Base-by-base conservation (phyloP, 2,113 vertebrate species). In the Ariopsis seemanni region DNA sequence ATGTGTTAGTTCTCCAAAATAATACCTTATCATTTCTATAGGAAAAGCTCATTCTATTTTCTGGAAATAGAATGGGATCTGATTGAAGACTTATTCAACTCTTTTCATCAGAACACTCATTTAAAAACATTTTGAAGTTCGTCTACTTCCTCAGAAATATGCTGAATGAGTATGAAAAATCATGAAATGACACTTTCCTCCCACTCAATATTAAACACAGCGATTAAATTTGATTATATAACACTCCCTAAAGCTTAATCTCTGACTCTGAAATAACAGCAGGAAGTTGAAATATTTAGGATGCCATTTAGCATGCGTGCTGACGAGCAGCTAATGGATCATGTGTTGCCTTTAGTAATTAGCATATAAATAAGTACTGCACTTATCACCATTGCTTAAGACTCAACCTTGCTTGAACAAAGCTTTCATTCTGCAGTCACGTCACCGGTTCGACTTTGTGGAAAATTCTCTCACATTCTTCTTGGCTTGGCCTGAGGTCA, bases 321-420 rank as follows among this genome's bases (percentile, higher is more conserved):
- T 57, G 84, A 14, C 7, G 48, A 86, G 79, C 62, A 86, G 80
- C 12, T 52, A 79, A 86, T 79, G 62, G 79, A 58, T 71, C 25
- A 50, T 82, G 85, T 48, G 69, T 83, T 57, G 85, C 80, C 55
- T 58, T 69, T 30, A 62, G n/a, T 71, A 77, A 89, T 89, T 86
- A 86, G 88, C 88, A 89, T 86, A 89, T 86, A 89, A 83, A 89
- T 89, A 77, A 89, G 71, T 72, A 78, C 25, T 6, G 58, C 72
- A 50, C 80, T 89, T 82, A 86, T 89, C 84, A 79, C 55, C 58
- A 75, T 71, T 88, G 57, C 81, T 85, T 83, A 83, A 83, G 52
- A 86, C 55, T 53, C 9, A 14, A 65, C 63, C 55, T 42, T 42
- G 34, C 34, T 42, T 57, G 55, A 57, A 57, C 55, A 57, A 57